Percentiles rank a stretch among this genome's conserved stretches.
These are phyloP conservation scores for Sebastes fasciatus DNA, from an alignment of 2,113 vertebrate genomes.

Conservation along the genomic window DNA sequence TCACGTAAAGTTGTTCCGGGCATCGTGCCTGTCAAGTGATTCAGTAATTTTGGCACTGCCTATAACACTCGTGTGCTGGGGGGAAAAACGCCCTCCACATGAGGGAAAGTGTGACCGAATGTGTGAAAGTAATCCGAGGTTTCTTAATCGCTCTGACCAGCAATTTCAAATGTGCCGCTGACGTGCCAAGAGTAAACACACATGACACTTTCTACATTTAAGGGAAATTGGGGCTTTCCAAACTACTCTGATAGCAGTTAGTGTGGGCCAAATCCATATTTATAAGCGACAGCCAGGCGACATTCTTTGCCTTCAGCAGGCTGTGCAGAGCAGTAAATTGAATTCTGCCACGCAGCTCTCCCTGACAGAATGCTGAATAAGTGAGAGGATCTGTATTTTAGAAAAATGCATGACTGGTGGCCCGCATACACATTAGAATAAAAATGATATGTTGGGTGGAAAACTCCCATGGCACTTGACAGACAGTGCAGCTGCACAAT, in stretches of 20 bases:
- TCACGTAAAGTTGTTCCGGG: constrained; percentile 70
- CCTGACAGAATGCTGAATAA: constrained; percentile 84
- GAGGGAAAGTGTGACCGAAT: constrained; percentile 62
- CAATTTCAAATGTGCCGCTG: constrained; percentile 46
- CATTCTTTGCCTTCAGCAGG: constrained; percentile 79
- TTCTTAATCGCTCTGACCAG: constrained; percentile 62
- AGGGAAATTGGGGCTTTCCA: constrained; percentile 58
- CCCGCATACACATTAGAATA: constrained; percentile 72
- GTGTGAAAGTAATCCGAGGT: constrained; percentile 63
- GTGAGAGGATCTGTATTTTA: constrained; percentile 81
- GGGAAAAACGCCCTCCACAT: constrained; percentile 35
- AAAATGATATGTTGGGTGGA: constrained; percentile 71
- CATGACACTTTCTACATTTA: constrained; percentile 56
- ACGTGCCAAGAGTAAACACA: constrained; percentile 66
- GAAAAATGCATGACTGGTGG: constrained; percentile 78
- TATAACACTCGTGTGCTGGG: constrained; percentile 40
- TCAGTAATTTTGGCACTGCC: constrained; percentile 66
- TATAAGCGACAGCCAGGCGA: constrained; percentile 75
- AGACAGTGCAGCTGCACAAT: constrained; percentile 66
- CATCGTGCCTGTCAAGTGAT: constrained; percentile 63
- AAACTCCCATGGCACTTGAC: constrained; percentile 73
- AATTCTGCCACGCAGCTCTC: constrained; percentile 78
- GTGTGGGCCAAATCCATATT: constrained; percentile 80
- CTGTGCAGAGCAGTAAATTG: constrained; percentile 81
- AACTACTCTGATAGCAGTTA: constrained; percentile 72